Conservation (phyloP, 2,113 vertebrate genomes). For the Cettia cetti region DNA sequence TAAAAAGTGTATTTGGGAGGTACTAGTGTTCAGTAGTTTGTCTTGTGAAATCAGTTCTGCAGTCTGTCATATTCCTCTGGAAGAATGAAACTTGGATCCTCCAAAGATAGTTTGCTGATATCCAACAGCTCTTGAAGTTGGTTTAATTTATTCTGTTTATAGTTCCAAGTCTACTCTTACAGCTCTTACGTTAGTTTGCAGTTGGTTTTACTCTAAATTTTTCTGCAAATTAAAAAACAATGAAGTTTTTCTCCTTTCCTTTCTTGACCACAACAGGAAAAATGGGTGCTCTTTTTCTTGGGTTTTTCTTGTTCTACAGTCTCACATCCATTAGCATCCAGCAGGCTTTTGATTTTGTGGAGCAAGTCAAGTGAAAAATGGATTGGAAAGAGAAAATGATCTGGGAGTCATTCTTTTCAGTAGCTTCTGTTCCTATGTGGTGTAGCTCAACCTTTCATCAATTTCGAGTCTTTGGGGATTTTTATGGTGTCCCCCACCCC, state of each 20-base stretch:
- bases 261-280: background rate
- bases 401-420: background rate
- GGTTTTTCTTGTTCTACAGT: background rate
- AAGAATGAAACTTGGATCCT: background rate
- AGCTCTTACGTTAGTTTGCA: background rate
- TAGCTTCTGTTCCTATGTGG: background rate
- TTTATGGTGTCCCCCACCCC: rapidly evolving
- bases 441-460: background rate
- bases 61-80: background rate
- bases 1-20: background rate
- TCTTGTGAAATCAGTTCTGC: background rate
- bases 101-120: background rate
- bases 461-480: background rate
- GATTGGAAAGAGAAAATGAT: background rate
- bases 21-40: background rate
- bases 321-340: background rate
- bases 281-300: background rate
- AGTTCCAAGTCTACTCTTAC: background rate
- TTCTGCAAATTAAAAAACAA: background rate
- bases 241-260: background rate
- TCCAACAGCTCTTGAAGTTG: background rate
- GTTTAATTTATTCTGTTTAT: background rate
- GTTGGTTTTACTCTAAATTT: background rate
- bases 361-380: background rate
- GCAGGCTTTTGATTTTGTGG: background rate